A percentile compares a stretch with the other conserved stretches of the same genome.
Evolutionary conservation across 2,888 invertebrate species (phyloP).

Genomic region (Halocaridina rubra): DNA sequence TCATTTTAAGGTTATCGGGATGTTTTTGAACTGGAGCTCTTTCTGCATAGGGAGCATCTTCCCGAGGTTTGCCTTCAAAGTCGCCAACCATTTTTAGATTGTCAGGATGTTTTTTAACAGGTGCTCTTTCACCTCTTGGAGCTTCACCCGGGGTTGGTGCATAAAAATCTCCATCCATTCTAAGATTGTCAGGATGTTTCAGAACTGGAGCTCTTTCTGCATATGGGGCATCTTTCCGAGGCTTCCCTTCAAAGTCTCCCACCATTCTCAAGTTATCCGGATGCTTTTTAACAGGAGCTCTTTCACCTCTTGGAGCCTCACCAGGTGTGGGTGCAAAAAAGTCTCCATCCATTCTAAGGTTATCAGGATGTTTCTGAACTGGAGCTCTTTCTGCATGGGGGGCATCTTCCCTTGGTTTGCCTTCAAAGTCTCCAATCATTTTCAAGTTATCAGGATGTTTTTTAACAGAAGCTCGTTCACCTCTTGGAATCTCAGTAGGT

Average conservation of each 20-base stretch:
- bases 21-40: slow-evolving; percentile 28
- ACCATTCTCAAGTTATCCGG: slow-evolving; percentile 42
- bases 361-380: slow-evolving; percentile 68
- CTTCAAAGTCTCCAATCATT: slow-evolving; percentile 51
- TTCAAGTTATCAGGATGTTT: slow-evolving; percentile 41
- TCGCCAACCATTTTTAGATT: slow-evolving; percentile 66
- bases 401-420: slow-evolving; percentile 67
- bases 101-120: slow-evolving; percentile 61
- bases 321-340: slow-evolving; percentile 66
- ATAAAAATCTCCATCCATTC: slow-evolving; percentile 73
- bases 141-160: slow-evolving; percentile 70
- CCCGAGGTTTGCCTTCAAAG: slow-evolving; percentile 36
- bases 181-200: slow-evolving; percentile 69
- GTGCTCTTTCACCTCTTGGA: slow-evolving; percentile 64
- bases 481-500: slow-evolving; percentile 72
- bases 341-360: slow-evolving; percentile 54
- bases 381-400: slow-evolving; percentile 69
- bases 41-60: slow-evolving; percentile 62
- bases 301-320: slow-evolving; percentile 69
- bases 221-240: slow-evolving; percentile 70
- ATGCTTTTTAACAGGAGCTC: slow-evolving; percentile 65
- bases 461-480: slow-evolving; percentile 70
- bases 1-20: slow-evolving; percentile 53
- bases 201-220: slow-evolving; percentile 67
- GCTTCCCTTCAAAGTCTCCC: slow-evolving; percentile 47